Percentiles rank a stretch among this genome's conserved stretches.
Conservation (phyloP, 2,113 vertebrate genomes). For the Leuciscus idus region DNA sequence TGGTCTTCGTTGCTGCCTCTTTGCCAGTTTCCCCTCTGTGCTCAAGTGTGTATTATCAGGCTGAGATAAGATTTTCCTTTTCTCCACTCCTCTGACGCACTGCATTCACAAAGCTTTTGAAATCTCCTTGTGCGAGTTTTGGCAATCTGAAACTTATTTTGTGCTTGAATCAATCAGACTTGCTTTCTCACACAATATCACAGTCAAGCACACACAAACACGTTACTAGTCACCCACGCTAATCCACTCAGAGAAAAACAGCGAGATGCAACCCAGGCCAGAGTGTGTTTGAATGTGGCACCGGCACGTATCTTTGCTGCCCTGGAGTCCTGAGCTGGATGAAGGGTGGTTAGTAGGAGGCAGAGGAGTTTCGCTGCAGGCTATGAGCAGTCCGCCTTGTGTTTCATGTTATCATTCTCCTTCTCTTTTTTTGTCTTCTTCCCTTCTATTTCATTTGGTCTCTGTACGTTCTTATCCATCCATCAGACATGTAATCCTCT, state of each 20-base stretch:
- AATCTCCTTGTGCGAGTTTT: constrained; percentile 17
- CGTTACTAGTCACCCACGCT: constrained; percentile 7
- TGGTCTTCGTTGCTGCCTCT: constrained; percentile 7
- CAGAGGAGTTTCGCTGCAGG: constrained; percentile 23
- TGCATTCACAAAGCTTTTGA: constrained; percentile 26
- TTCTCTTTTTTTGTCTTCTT: neutral
- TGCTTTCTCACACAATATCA: neutral
- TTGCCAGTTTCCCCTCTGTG: constrained; percentile 24
- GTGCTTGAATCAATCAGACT: constrained; percentile 19
- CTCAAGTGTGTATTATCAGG: constrained; percentile 36
- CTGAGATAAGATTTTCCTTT: constrained; percentile 35
- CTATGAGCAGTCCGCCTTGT: constrained; percentile 7
- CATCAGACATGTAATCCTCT: constrained; percentile 28
- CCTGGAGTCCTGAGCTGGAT: constrained; percentile 38
- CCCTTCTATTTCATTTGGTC: constrained; percentile 14
- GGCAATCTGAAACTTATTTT: constrained; percentile 25
- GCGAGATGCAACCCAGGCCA: constrained; percentile 12
- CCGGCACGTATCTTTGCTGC: constrained; percentile 9
- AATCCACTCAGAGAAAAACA: constrained; percentile 28
- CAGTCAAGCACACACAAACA: constrained; percentile 1
- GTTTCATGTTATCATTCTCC: constrained; percentile 12
- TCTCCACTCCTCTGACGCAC: neutral
- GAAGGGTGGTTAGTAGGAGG: constrained; percentile 33
- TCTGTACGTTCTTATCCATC: constrained; percentile 2
- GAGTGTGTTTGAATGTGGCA: constrained; percentile 34